These are phyloP conservation scores for Micoletzkya japonica DNA, from an alignment of 2,888 invertebrate species.

Conservation along the genomic window DNA sequence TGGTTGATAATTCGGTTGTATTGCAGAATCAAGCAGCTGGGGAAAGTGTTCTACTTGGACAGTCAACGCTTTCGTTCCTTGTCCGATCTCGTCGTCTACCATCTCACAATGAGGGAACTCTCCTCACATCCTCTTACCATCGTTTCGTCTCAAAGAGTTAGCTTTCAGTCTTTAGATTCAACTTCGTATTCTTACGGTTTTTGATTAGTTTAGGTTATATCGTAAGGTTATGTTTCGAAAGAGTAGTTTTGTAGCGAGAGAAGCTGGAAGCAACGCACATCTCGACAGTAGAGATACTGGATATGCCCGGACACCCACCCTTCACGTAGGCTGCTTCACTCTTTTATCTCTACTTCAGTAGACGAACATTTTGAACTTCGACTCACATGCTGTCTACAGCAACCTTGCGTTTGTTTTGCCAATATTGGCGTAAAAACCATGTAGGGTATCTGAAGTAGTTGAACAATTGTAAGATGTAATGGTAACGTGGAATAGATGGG, in stretches of 20 bases:
- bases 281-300: neutral
- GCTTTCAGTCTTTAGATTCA: neutral
- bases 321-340: conserved; percentile 6
- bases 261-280: conserved; percentile 26
- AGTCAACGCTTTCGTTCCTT: neutral
- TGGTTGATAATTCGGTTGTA: neutral
- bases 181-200: too few relatives aligned
- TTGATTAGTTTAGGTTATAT: neutral
- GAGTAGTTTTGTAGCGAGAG: conserved; percentile 20
- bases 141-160: conserved; percentile 2
- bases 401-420: too few relatives aligned
- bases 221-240: neutral
- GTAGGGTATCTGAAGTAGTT: too few relatives aligned
- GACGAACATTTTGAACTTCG: too few relatives aligned
- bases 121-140: conserved; percentile 5
- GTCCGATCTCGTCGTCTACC: conserved; percentile 13
- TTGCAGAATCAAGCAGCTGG: conserved; percentile 23
- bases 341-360: too few relatives aligned
- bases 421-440: too few relatives aligned
- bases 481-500: too few relatives aligned
- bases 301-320: neutral
- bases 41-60: conserved; percentile 11
- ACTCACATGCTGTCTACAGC: too few relatives aligned
- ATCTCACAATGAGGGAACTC: conserved; percentile 22
- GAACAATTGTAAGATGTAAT: too few relatives aligned